phyloP scores from a whole-genome alignment of 2,888 invertebrate species.

The Apodemia duryi region DNA sequence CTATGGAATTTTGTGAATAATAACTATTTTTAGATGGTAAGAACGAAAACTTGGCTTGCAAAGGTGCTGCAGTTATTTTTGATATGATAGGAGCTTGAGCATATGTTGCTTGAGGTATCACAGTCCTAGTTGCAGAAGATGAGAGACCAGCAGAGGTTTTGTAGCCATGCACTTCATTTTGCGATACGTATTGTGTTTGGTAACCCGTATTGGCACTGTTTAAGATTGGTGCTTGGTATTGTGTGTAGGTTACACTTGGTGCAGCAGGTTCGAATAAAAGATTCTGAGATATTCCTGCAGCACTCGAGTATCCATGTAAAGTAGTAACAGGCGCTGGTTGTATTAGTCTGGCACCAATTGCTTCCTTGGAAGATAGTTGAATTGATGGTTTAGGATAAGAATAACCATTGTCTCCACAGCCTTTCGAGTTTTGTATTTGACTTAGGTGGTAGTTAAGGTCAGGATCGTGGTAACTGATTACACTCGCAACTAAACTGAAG shows the following conservation, averaged over 20 bases:
- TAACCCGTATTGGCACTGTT: slow-evolving; percentile 38
- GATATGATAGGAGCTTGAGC: slow-evolving; percentile 75
- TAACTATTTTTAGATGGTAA: slow-evolving; percentile 59
- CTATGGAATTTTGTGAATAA: slow-evolving; percentile 46
- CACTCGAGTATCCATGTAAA: slow-evolving; percentile 26
- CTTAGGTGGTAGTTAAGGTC: slow-evolving; percentile 69
- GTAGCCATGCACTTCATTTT: slow-evolving; percentile 75
- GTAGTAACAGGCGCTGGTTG: slow-evolving; percentile 34
- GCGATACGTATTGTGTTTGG: slow-evolving; percentile 38
- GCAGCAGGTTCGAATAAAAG: slow-evolving; percentile 33
- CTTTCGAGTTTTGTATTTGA: slow-evolving; percentile 56
- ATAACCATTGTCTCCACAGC: slow-evolving; percentile 68
- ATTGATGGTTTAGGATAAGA: slow-evolving; percentile 76
- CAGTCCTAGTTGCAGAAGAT: slow-evolving; percentile 48
- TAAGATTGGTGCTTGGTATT: slow-evolving; percentile 43
- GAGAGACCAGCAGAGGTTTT: slow-evolving; percentile 76
- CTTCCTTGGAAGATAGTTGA: slow-evolving; percentile 61
- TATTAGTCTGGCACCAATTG: neutral
- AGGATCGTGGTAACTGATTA: slow-evolving; percentile 65
- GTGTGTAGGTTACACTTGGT: slow-evolving; percentile 42
- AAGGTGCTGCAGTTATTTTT: slow-evolving; percentile 69
- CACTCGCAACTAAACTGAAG: slow-evolving; percentile 45
- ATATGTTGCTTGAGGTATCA: slow-evolving; percentile 64
- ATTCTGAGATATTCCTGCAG: slow-evolving; percentile 37
- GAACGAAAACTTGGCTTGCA: slow-evolving; percentile 56